Evolutionary conservation across 2,797 vertebrate species (phyloP).

Genomic region (Gambelia wislizenii): DNA sequence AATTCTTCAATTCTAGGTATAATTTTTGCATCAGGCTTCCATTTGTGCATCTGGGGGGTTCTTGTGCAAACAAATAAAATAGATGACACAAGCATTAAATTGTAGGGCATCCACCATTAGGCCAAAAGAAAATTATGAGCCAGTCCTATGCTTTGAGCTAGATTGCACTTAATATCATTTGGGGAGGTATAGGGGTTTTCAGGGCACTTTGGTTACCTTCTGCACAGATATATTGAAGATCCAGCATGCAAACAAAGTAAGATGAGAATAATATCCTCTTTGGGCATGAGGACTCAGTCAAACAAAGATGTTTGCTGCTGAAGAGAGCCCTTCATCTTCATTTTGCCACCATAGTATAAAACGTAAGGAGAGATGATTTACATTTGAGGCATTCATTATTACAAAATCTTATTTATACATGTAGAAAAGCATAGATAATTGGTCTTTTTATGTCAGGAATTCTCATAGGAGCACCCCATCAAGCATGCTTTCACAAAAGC

Average conservation of each 20-base stretch:
- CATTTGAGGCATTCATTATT: constrained; percentile 17
- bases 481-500: background rate
- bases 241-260: background rate
- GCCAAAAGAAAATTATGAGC: background rate
- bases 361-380: background rate
- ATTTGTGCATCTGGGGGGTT: background rate
- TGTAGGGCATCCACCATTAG: background rate
- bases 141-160: background rate
- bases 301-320: constrained; percentile 9
- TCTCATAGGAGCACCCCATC: background rate
- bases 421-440: constrained; percentile 18
- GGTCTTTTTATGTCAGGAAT: constrained; percentile 53
- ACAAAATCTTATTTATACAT: constrained; percentile 45
- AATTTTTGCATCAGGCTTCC: background rate
- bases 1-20: background rate
- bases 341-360: background rate
- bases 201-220: background rate
- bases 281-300: background rate
- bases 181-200: background rate
- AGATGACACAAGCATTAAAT: background rate
- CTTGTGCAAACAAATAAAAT: background rate
- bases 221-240: background rate
- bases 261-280: background rate
- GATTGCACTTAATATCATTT: background rate
- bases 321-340: background rate